Base-by-base conservation (phyloP, 2,797 vertebrate species). In the Intellagama lesueurii region DNA sequence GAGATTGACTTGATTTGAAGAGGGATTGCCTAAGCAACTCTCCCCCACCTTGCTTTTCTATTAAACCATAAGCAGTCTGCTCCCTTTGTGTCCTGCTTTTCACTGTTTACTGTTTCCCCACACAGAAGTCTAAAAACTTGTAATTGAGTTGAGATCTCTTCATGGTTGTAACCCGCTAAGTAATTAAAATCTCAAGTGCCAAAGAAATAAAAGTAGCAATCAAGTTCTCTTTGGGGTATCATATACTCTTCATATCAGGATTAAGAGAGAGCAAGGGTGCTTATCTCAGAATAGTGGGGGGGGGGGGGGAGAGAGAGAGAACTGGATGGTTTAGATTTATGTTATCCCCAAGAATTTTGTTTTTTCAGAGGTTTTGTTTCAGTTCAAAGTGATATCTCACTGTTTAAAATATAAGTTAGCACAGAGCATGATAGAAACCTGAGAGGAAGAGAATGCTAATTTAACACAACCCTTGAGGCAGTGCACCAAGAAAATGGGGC, bases 371-470 rank as follows among this genome's bases (percentile, higher is more conserved):
- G 89, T 72, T 95, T 89, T 92, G 91, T 94, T 97, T 96, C 91
- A 92, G 89, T 92, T 92, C 8, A 90, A 95, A 96, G 94, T 85
- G 95, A 0, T 26, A 92, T 91, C 95, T 93, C 87, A 19, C 92
- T 94, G 93, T 94, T 93, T 95, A 87, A 95, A 95, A 95, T 81
- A 87, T 49, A 87, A 92, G 66, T 93, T 82, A 40, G 77, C 87
- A 52, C 79, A 66, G 30, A 92, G 92, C 44, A 77, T 78, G 81
- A 83, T 78, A 77, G 87, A 40, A 82, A 81, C 60, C 75, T 2
- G 87, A 22, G 87, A 9, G 7, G 86, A 85, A 16, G 72, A 75
- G 72, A 93, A 17, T 7, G 6, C 80, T 76, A 90, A 81, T 93
- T 85, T 5, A 0, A 73, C 0, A 88, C 22, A 89, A 87, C n/a